A percentile compares a stretch with the other conserved stretches of the same genome.
phyloP scores from a whole-genome alignment of 2,113 vertebrate species.

The Misgurnus anguillicaudatus region DNA sequence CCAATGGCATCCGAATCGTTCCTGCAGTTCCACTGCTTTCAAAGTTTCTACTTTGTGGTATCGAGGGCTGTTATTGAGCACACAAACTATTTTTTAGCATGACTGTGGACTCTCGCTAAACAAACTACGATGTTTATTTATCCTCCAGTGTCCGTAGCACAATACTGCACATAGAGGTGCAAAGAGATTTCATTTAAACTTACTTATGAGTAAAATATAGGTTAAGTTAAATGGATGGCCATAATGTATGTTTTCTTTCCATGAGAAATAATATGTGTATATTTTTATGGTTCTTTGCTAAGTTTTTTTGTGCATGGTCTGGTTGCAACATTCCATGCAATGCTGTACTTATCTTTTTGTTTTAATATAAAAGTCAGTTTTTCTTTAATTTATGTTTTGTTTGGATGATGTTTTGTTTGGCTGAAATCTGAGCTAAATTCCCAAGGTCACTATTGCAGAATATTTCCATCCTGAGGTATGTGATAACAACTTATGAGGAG shows the following conservation, averaged over 20 bases:
- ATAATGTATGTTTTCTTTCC: not conserved
- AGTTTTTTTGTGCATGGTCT: not conserved
- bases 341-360: not conserved
- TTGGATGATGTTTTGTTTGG: conserved; percentile 25
- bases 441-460: conserved; percentile 1
- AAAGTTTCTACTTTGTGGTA: conserved; percentile 4
- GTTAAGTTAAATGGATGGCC: not conserved
- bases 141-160: too few relatives aligned
- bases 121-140: too few relatives aligned
- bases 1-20: conserved; percentile 20
- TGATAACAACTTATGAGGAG: not conserved
- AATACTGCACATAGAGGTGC: too few relatives aligned
- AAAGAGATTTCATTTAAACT: too few relatives aligned
- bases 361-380: not conserved
- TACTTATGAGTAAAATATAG: too few relatives aligned
- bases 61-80: not conserved
- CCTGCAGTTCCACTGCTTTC: conserved; percentile 12
- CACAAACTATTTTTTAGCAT: too few relatives aligned
- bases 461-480: not conserved
- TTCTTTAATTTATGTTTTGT: conserved; percentile 14
- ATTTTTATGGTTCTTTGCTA: too few relatives aligned
- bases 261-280: not conserved
- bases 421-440: not conserved
- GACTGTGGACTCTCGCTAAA: too few relatives aligned
- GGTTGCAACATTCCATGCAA: not conserved